phyloP scores from a whole-genome alignment of 2,888 invertebrate species.

The Stramonita haemastoma region DNA sequence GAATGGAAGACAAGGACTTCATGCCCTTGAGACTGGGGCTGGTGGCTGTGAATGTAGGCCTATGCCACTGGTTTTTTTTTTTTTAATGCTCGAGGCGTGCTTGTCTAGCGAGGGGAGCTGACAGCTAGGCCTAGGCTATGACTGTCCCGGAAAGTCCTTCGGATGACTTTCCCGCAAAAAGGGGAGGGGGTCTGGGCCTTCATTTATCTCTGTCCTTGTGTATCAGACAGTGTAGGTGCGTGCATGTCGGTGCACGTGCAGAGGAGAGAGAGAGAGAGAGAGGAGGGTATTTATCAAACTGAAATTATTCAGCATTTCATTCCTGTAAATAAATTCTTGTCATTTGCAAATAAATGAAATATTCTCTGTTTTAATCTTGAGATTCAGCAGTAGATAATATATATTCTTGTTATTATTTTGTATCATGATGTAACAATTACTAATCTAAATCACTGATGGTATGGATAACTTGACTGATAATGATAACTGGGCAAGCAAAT shows the following conservation, averaged over 20 bases:
- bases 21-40: not conserved
- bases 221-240: not conserved
- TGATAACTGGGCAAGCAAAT: no score
- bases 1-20: not conserved
- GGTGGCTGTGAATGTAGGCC: not conserved
- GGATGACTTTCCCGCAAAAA: slow-evolving; percentile 24
- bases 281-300: no score
- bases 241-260: not conserved
- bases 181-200: not conserved
- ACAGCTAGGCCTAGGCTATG: not conserved
- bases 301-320: no score
- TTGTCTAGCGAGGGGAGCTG: not conserved
- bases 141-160: slow-evolving; percentile 12
- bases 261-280: not conserved
- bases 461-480: no score
- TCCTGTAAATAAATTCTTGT: no score
- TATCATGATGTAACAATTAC: no score
- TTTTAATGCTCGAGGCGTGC: not conserved
- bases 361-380: no score
- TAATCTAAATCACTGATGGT: no score
- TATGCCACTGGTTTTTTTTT: not conserved
- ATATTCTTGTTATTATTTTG: no score
- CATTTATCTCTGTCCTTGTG: not conserved
- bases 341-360: no score
- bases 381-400: no score